Conservation (phyloP, 2,888 invertebrate genomes). For the Tenthredo mesomela region DNA sequence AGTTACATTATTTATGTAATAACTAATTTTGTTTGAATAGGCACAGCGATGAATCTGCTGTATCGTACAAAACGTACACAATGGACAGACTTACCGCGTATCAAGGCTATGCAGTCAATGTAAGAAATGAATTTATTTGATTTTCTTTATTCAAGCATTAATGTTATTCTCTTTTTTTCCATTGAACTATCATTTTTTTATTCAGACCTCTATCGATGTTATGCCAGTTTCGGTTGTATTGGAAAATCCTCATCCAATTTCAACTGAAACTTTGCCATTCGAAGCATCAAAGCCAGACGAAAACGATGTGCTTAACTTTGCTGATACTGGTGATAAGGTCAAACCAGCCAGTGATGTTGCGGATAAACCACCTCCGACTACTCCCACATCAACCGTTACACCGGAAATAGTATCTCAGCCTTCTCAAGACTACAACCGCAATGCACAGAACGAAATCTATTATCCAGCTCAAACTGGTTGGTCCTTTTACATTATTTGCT, state of each 20-base stretch:
- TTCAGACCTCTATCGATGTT: conserved; percentile 59
- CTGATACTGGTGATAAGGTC: conserved; percentile 9
- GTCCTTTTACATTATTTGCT: background rate
- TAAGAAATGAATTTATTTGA: conserved; percentile 36
- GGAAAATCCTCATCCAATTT: conserved; percentile 58
- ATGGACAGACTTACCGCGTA: conserved; percentile 55
- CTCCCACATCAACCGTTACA: conserved; percentile 46
- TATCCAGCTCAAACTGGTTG: conserved; percentile 55
- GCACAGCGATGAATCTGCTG: conserved; percentile 44
- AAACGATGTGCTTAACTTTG: background rate
- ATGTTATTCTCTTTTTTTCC: background rate
- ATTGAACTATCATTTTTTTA: background rate
- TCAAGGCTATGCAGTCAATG: conserved; percentile 58
- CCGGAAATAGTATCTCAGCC: conserved; percentile 54
- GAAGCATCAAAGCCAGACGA: conserved; percentile 7
- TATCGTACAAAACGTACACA: conserved; percentile 57
- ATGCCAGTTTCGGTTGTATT: conserved; percentile 60
- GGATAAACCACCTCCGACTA: conserved; percentile 51
- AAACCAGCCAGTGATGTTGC: background rate
- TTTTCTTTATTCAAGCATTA: background rate
- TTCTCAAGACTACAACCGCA: conserved; percentile 54
- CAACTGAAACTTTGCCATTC: conserved; percentile 30
- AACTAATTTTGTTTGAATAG: conserved; percentile 23
- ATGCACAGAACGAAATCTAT: conserved; percentile 55
- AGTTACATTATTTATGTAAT: background rate